phyloP scores from a whole-genome alignment of 1,140 invertebrate species.

The Pseudomyrmex sp. region DNA sequence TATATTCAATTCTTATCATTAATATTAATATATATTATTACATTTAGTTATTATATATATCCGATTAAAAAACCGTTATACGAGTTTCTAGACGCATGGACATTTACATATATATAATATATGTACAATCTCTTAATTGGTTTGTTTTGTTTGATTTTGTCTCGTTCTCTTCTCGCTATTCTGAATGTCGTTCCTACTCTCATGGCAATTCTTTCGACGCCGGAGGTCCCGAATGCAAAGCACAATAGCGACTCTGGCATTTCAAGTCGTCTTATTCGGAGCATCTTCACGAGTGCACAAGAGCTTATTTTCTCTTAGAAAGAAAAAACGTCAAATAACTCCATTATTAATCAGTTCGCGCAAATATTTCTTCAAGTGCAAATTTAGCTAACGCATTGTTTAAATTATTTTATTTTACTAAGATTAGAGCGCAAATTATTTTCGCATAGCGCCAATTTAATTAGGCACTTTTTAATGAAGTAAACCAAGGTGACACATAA shows the following conservation, averaged over 20 bases:
- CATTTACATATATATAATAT: neutral
- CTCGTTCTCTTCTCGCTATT: conserved; percentile 32
- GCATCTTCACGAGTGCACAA: conserved; percentile 3
- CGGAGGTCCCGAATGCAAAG: conserved; percentile 49
- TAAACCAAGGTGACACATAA: neutral
- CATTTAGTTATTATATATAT: no score
- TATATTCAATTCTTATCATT: neutral
- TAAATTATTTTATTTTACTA: neutral
- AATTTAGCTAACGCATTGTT: neutral
- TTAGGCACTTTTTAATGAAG: neutral
- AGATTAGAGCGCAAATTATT: neutral
- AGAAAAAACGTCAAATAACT: conserved; percentile 33
- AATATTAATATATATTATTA: no score
- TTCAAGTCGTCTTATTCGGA: conserved; percentile 49
- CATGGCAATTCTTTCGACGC: conserved; percentile 42
- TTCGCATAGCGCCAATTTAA: neutral
- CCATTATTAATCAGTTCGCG: neutral
- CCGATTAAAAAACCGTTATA: neutral
- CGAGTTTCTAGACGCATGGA: neutral
- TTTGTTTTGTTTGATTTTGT: conserved; percentile 1
- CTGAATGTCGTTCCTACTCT: conserved; percentile 8
- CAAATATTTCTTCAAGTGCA: neutral
- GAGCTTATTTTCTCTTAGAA: conserved; percentile 22
- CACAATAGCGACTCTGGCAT: conserved; percentile 57
- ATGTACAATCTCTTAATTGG: no score